phyloP scores from a whole-genome alignment of 2,888 invertebrate species.

The Reticulitermes lucifugus region DNA sequence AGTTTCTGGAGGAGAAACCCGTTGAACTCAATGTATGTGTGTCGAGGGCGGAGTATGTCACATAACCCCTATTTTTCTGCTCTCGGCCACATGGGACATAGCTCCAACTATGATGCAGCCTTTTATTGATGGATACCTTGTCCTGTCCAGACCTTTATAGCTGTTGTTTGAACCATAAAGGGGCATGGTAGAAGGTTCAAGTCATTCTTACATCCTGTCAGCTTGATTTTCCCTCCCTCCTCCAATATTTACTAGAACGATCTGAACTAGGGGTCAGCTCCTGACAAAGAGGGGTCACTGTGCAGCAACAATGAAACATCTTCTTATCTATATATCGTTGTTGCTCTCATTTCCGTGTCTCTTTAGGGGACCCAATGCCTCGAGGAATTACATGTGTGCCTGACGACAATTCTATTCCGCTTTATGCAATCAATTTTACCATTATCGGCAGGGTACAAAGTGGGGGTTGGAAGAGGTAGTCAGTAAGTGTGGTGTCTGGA shows the following conservation, averaged over 20 bases:
- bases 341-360: constrained; percentile 13
- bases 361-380: background rate
- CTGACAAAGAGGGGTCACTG: constrained; percentile 25
- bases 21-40: no score
- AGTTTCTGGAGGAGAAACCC: no score
- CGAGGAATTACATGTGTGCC: constrained; percentile 37
- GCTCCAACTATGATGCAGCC: background rate
- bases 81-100: background rate
- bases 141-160: constrained; percentile 26
- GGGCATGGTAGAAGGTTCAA: background rate
- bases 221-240: background rate
- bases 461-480: background rate
- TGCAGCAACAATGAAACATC: background rate
- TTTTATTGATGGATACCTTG: constrained; percentile 23
- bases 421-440: constrained; percentile 53
- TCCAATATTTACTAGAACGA: constrained; percentile 32
- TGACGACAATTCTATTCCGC: constrained; percentile 40
- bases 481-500: background rate
- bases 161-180: constrained; percentile 29
- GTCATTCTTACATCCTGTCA: background rate
- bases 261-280: constrained; percentile 11
- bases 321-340: constrained; percentile 13
- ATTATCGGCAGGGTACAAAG: constrained; percentile 38
- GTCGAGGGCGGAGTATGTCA: background rate
- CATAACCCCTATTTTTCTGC: background rate